Evolutionary conservation across 2,113 vertebrate species (phyloP), one percentile per base, ranked within the genome.

Genomic region (Apodemus sylvaticus): DNA sequence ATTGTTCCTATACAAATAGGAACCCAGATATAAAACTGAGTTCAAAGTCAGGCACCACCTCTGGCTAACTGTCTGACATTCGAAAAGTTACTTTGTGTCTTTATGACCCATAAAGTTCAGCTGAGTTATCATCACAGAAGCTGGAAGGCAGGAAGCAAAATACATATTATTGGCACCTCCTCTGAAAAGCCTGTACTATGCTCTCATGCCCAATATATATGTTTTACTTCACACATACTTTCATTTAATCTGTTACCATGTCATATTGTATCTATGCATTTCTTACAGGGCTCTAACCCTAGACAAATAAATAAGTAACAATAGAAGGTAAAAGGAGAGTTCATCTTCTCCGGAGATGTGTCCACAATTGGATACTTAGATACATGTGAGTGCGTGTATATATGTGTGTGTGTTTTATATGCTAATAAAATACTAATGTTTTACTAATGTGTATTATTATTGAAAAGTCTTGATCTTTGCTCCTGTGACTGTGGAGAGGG

Each of bases 381-480:
- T 24, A n/a, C 53, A 58, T 60, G 55, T 82, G 22, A 42, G 9
- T 73, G 17, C 39, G 2, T n/a, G 2, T 70, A 5, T 22, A 7
- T 24, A n/a, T n/a, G n/a, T n/a, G n/a, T n/a, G 45, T 48, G 45
- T 48, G 45, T 48, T 3, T 48, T 48, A 5, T 48, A 68, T 68
- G 5, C 31, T 86, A 81, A 73, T 91, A 95, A 95, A 89, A 78
- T 82, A 81, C 12, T 68, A 90, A 55, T 55, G 36, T 42, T 66
- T 85, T 55, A 90, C 14, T 83, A 85, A 31, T 85, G 26, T 64
- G 16, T 64, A 45, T 19, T 64, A 26, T 13, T 85, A 81, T 39
- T 36, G 45, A 48, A 48, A 5, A 48, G 7, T 48, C 45, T 48
- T 48, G 45, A 48, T 48, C 3, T 48, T 48, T 48, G 45, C 45